Evolutionary conservation across 1,140 invertebrate genomes (phyloP).

Genomic region (Ganaspis sp.): DNA sequence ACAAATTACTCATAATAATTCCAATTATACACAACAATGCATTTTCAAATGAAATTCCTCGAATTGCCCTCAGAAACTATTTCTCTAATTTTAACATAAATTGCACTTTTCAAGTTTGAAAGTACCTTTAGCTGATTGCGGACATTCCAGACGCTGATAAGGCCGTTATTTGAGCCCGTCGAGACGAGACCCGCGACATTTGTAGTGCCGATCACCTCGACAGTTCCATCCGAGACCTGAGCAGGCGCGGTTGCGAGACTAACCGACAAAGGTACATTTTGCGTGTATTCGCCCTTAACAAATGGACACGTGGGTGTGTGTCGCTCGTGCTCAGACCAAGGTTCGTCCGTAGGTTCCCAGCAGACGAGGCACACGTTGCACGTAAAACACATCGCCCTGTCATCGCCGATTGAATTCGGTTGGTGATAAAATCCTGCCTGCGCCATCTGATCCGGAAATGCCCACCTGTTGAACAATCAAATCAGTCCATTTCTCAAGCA

Average conservation of each 20-base stretch:
- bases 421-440: slow-evolving; percentile 97
- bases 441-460: slow-evolving; percentile 95
- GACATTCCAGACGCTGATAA: slow-evolving; percentile 85
- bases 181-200: slow-evolving; percentile 78
- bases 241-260: slow-evolving; percentile 93
- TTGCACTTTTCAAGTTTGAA: background rate
- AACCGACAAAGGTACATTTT: slow-evolving; percentile 94
- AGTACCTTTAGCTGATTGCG: slow-evolving; percentile 80
- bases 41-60: no score
- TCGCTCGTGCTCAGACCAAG: slow-evolving; percentile 96
- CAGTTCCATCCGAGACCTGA: slow-evolving; percentile 78
- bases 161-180: slow-evolving; percentile 79
- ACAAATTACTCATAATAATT: no score
- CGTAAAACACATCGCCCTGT: slow-evolving; percentile 96
- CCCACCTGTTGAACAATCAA: slow-evolving; percentile 83
- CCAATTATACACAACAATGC: no score
- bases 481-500: no score
- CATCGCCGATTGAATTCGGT: slow-evolving; percentile 91
- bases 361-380: slow-evolving; percentile 95
- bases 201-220: slow-evolving; percentile 85
- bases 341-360: slow-evolving; percentile 97
- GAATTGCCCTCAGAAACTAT: no score
- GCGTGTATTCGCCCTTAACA: slow-evolving; percentile 94
- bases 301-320: slow-evolving; percentile 95
- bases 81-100: slow-evolving; percentile 7